Base-by-base conservation (phyloP, 2,888 invertebrate genomes). In the Nomada goodeniana region DNA sequence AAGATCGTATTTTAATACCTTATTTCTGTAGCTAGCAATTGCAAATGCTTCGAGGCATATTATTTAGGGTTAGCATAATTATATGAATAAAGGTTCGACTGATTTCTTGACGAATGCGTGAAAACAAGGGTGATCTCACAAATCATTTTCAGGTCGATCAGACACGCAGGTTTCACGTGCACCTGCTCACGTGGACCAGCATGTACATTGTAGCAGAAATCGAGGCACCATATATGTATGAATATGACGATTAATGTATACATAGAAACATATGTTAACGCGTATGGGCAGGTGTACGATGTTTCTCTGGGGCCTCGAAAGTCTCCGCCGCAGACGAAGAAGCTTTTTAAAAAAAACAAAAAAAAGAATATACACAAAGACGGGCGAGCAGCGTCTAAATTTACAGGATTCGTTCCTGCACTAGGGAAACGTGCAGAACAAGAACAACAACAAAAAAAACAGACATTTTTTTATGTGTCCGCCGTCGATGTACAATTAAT, bases 351-450 rank as follows among this genome's bases (percentile, higher is more conserved):
- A 53, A 64, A 67, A 60, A 26, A 2, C 4, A 67, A n/a, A 26
- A 18, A 4, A 67, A 15, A 20, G 2, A 20, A 3, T 23, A 23
- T 23, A 36, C 20, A 42, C 15, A 67, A 55, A 29, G 42, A 36
- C 59, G 65, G 68, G 65, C 71, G 61, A 78, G 23, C 36, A 42
- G 26, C 53, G 71, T 29, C 18, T 61, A 42, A 50, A 57, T 65
- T 63, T 65, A 61, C 65, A 74, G 68, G 67, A 84, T 84, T 84
- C 86, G 76, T 86, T 84, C 76, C 76, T 86, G 70, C 83, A 59
- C 55, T 52, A 76, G 72, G 72, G 70, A 57, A 63, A 53, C 69
- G 75, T 64, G 64, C 29, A 72, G 23, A 61, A 63, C 2, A 59
- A 23, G 0, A 23, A 23, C 23, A 23, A 23, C 0, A 23, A n/a